phyloP scores from a whole-genome alignment of 1,140 invertebrate species.

The Penaeus indicus region DNA sequence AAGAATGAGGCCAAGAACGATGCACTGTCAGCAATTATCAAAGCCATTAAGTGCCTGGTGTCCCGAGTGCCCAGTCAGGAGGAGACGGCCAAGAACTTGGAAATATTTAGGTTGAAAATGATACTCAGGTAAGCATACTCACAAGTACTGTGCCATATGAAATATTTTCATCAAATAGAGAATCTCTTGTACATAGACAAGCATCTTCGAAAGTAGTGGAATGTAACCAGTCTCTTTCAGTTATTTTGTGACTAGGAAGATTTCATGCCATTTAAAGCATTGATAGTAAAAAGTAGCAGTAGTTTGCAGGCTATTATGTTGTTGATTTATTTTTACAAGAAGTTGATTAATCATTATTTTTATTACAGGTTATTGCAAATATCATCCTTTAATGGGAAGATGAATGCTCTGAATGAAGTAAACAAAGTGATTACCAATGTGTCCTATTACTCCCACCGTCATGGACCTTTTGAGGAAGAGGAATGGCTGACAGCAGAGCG shows the following conservation, averaged over 20 bases:
- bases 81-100: constrained; percentile 88
- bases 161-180: constrained; percentile 6
- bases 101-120: constrained; percentile 97
- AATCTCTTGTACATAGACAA: not conserved
- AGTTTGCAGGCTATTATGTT: too few relatives aligned
- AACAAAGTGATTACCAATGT: constrained; percentile 83
- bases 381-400: constrained; percentile 98
- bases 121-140: constrained; percentile 78
- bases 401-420: constrained; percentile 98
- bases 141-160: too few relatives aligned
- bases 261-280: too few relatives aligned
- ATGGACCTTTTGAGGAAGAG: constrained; percentile 81
- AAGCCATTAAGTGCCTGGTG: constrained; percentile 89
- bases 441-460: constrained; percentile 67
- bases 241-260: too few relatives aligned
- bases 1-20: constrained; percentile 96
- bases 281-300: too few relatives aligned
- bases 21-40: constrained; percentile 90
- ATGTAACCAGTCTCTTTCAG: too few relatives aligned
- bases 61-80: constrained; percentile 84
- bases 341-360: not conserved
- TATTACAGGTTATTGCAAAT: constrained; percentile 87
- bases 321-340: not conserved
- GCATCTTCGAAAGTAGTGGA: too few relatives aligned
- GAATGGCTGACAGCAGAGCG: constrained; percentile 94